phyloP scores from a whole-genome alignment of 2,888 invertebrate species.

The Andrena flavipes region DNA sequence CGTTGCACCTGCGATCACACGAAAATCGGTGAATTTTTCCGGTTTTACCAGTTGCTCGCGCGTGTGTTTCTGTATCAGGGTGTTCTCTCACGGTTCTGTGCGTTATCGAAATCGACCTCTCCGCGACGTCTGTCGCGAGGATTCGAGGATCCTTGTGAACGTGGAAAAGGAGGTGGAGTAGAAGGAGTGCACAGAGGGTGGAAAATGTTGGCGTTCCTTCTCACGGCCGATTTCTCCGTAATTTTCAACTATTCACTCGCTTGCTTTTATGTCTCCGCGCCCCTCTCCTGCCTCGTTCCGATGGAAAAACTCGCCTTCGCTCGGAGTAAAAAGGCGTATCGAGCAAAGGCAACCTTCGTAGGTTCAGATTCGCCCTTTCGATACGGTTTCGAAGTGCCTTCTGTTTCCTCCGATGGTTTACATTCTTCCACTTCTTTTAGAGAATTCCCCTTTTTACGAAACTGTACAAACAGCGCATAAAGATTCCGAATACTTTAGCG shows the following conservation, averaged over 20 bases:
- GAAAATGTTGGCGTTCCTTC: slow-evolving; percentile 60
- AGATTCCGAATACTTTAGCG: background rate
- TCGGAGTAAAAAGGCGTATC: slow-evolving; percentile 32
- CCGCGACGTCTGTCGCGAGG: slow-evolving; percentile 26
- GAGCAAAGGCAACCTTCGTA: slow-evolving; percentile 22
- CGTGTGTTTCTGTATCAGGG: too few species aligned
- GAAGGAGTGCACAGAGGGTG: slow-evolving; percentile 10
- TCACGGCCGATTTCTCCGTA: slow-evolving; percentile 68
- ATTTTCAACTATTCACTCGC: slow-evolving; percentile 73
- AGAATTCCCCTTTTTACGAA: background rate
- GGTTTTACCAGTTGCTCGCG: too few species aligned
- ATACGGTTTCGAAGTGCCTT: slow-evolving; percentile 16
- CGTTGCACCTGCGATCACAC: too few species aligned
- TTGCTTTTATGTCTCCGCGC: slow-evolving; percentile 49
- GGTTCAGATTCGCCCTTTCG: slow-evolving; percentile 18
- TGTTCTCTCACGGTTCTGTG: background rate
- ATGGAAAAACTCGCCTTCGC: slow-evolving; percentile 46
- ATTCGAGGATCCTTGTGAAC: slow-evolving; percentile 25
- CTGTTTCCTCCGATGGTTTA: slow-evolving; percentile 15
- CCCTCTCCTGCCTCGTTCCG: slow-evolving; percentile 4
- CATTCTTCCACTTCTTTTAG: background rate
- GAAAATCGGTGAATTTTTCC: too few species aligned
- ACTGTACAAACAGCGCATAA: background rate
- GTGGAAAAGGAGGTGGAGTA: background rate
- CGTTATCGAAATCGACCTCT: background rate